Evolutionary conservation across 2,888 invertebrate species (phyloP), one percentile per base, ranked within the genome.

Genomic region (Noctua comes): DNA sequence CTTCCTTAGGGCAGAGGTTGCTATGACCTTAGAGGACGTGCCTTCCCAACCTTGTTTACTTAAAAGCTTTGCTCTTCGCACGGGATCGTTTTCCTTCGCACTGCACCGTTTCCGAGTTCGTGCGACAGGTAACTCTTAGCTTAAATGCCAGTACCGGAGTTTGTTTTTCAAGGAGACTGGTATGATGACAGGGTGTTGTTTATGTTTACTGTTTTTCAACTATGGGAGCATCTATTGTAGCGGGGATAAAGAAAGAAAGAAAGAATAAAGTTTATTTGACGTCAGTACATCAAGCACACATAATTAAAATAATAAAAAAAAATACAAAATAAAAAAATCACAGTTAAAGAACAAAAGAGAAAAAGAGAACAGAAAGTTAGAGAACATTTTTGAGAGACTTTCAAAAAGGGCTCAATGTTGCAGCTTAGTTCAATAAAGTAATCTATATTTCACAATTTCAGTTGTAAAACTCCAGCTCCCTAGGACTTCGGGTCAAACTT

Each of bases 31-130:
- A 65, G 40, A 79, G 77, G 68, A 86, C 88, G 88, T 86, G 80
- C 68, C 76, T 75, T 84, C 76, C 69, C 71, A 73, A 82, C 66
- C 81, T 88, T 88, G 81, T 88, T 85, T 87, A 85, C 81, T 88
- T 87, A 87, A 88, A 88, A 87, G 87, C 85, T 88, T 87, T 87
- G 70, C 64, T 72, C 75, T 80, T 80, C 75, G 51, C 68, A 77
- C 3, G 18, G 76, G 43, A 82, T 68, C 68, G 51, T 79, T 68
- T 79, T 27, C 82, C 78, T 77, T 76, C 69, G 66, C 48, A 79
- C 74, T 75, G 77, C 70, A 86, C 77, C 79, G 79, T 86, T 84
- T 87, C 88, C 87, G 80, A 62, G 77, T 74, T 70, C 76, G 74
- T 83, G 73, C 68, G 72, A 80, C 83, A 82, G 79, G 77, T 86